A percentile compares a stretch with the other conserved stretches of the same genome.
phyloP scores from a whole-genome alignment of 1,140 invertebrate species.

The Oncopodura yosiiana region DNA sequence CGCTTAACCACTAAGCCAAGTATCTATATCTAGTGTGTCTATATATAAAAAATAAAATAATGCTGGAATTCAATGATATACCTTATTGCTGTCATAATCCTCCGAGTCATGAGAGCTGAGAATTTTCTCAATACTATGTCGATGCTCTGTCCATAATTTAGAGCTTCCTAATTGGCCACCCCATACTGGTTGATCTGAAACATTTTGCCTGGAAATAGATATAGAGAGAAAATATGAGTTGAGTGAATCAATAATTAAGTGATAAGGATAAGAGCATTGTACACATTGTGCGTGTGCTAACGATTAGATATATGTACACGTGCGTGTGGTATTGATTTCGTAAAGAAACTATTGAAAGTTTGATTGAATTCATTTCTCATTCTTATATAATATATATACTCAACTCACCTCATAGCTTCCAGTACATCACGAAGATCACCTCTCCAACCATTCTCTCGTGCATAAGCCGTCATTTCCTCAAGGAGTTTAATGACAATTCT shows the following conservation, averaged over 20 bases:
- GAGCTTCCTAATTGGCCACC: slow-evolving; percentile 76
- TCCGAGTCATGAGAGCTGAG: background rate
- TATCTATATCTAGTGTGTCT: too few relatives aligned
- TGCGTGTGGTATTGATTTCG: too few relatives aligned
- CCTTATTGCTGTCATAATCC: slow-evolving; percentile 5
- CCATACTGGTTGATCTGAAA: slow-evolving; percentile 47
- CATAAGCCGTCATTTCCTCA: slow-evolving; percentile 22
- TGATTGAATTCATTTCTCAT: background rate
- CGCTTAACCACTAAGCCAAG: too few relatives aligned
- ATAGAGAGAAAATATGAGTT: slow-evolving; percentile 4
- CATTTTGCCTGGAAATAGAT: slow-evolving; percentile 16
- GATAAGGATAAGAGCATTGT: too few relatives aligned
- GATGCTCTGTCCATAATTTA: slow-evolving; percentile 78
- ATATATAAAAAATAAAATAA: too few relatives aligned
- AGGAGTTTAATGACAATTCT: slow-evolving; percentile 85
- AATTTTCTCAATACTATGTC: slow-evolving; percentile 59
- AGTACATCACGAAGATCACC: slow-evolving; percentile 18
- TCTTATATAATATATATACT: background rate
- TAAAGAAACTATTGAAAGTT: background rate
- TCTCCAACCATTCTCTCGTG: slow-evolving; percentile 23
- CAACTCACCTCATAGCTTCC: slow-evolving; percentile 11
- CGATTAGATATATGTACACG: too few relatives aligned
- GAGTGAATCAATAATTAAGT: background rate
- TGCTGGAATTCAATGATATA: too few relatives aligned
- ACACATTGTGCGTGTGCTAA: too few relatives aligned